phyloP scores from a whole-genome alignment of 2,113 vertebrate species.

The Brachyhypopomus occidentalis region DNA sequence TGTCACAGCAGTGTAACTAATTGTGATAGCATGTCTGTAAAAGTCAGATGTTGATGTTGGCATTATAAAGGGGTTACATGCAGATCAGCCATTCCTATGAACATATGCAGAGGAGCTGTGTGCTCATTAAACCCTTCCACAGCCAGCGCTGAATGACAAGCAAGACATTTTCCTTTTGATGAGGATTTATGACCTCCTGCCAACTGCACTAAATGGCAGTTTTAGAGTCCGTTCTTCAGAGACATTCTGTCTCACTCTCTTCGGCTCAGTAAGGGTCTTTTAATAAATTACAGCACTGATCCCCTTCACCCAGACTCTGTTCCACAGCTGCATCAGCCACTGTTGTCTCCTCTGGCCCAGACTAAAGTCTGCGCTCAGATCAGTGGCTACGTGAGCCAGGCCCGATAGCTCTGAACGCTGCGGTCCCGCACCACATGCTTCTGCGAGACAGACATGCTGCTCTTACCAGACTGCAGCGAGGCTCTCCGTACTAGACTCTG shows the following conservation, averaged over 20 bases:
- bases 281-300: constrained; percentile 69
- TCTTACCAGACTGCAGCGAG: constrained; percentile 40
- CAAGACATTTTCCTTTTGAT: constrained; percentile 74
- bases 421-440: constrained; percentile 34
- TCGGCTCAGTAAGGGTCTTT: constrained; percentile 59
- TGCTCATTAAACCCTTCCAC: constrained; percentile 77
- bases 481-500: constrained; percentile 41
- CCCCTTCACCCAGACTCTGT: constrained; percentile 8
- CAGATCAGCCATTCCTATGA: constrained; percentile 19
- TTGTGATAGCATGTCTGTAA: constrained; percentile 7
- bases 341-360: constrained; percentile 25
- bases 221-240: constrained; percentile 56
- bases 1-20: constrained; percentile 26
- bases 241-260: constrained; percentile 12
- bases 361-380: constrained; percentile 23
- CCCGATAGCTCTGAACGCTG: constrained; percentile 39
- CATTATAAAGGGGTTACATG: constrained; percentile 27
- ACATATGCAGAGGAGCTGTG: constrained; percentile 72
- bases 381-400: constrained; percentile 28
- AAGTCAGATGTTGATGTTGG: constrained; percentile 33
- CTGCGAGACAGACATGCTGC: constrained; percentile 18
- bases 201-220: constrained; percentile 76
- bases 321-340: constrained; percentile 34
- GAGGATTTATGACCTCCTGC: constrained; percentile 78
- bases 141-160: constrained; percentile 66